phyloP scores from a whole-genome alignment of 2,797 vertebrate genomes.

The Varecia variegata region DNA sequence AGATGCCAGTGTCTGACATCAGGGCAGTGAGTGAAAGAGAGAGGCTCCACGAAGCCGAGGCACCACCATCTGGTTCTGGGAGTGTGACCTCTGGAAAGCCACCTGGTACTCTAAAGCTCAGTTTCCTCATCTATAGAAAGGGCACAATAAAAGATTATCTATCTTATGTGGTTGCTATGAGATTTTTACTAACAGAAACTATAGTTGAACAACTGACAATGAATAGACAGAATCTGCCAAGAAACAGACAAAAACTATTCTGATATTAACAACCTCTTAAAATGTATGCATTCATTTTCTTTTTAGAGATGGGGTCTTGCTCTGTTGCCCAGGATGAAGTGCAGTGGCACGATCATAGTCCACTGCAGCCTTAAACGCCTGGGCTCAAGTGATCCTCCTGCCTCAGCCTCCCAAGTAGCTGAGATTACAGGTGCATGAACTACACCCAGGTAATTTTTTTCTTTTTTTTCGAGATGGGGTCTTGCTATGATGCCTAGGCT shows the following conservation, averaged over 20 bases:
- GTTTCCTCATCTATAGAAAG: background rate
- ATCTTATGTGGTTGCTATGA: background rate
- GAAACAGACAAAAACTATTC: background rate
- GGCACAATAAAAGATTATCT: too few relatives aligned
- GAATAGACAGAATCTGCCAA: background rate
- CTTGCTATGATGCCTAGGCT: background rate
- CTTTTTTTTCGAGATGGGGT: background rate
- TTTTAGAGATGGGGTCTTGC: background rate
- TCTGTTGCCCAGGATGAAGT: background rate
- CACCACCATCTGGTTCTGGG: background rate
- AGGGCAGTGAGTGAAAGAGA: background rate
- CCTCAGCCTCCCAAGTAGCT: background rate
- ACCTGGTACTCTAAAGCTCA: background rate
- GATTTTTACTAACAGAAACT: background rate
- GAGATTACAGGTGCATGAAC: background rate
- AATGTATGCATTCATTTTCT: background rate
- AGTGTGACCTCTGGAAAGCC: background rate
- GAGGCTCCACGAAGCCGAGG: background rate
- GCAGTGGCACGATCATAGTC: background rate
- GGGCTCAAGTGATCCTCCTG: background rate
- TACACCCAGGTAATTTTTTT: background rate
- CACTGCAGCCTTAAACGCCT: background rate
- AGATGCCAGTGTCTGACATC: background rate
- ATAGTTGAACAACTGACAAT: background rate
- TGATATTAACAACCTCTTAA: background rate